A percentile compares a stretch with the other conserved stretches of the same genome.
These are phyloP conservation scores for Spea hammondii DNA, from an alignment of 2,797 vertebrate species.

Conservation along the genomic window DNA sequence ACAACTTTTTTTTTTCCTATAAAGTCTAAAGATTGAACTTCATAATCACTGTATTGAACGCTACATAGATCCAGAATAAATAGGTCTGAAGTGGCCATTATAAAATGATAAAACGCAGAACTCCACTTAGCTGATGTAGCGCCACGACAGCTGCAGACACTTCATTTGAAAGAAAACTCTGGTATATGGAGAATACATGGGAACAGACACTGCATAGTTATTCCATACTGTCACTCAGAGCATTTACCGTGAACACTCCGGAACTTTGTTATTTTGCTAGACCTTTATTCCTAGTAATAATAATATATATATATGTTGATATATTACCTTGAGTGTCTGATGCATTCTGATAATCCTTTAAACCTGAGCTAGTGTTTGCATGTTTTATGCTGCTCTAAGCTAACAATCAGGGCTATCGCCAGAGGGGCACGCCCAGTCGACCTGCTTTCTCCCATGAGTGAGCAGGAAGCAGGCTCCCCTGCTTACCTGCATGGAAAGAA, in stretches of 20 bases:
- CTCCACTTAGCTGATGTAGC: not conserved
- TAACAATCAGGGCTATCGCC: no score
- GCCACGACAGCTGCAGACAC: constrained; percentile 6
- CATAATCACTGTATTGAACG: not conserved
- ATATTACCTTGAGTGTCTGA: constrained; percentile 7
- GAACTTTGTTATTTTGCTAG: not conserved
- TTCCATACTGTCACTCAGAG: not conserved
- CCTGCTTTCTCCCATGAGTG: no score
- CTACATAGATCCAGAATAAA: not conserved
- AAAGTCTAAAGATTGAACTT: no score
- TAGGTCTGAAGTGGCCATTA: not conserved
- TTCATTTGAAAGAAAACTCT: not conserved
- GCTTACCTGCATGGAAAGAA: no score
- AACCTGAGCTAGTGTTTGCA: not conserved
- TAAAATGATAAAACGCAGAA: not conserved
- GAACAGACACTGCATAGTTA: not conserved
- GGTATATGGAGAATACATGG: not conserved
- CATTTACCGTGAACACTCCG: not conserved
- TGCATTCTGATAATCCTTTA: not conserved
- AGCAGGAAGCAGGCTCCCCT: no score
- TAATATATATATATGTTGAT: not conserved
- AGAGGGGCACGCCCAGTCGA: no score
- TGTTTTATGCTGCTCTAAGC: not conserved
- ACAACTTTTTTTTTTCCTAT: no score
- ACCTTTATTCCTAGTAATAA: not conserved